These are phyloP conservation scores for Acanthosoma haemorrhoidale DNA, from an alignment of 2,888 invertebrate species.

Conservation along the genomic window DNA sequence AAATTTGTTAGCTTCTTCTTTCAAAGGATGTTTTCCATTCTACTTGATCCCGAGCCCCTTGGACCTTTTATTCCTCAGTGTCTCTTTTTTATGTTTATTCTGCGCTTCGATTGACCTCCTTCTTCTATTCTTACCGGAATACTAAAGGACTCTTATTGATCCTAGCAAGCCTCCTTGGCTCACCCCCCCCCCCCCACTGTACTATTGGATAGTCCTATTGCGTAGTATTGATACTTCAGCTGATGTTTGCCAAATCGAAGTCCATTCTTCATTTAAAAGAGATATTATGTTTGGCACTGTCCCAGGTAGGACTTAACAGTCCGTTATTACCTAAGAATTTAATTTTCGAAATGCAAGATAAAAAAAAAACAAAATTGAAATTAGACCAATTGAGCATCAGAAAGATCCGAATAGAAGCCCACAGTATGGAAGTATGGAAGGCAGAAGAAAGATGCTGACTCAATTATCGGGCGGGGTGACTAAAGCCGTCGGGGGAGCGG, in stretches of 20 bases:
- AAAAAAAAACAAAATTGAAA: too few relatives aligned
- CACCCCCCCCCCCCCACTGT: too few relatives aligned
- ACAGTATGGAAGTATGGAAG: too few relatives aligned
- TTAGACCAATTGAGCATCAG: too few relatives aligned
- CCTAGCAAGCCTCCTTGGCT: background rate
- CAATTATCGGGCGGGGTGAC: background rate
- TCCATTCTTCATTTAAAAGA: too few relatives aligned
- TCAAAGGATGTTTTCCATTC: background rate
- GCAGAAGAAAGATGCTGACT: background rate
- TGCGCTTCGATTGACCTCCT: constrained; percentile 7
- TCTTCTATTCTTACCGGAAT: constrained; percentile 1
- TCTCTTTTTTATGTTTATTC: constrained; percentile 10
- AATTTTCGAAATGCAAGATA: too few relatives aligned
- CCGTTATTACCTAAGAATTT: too few relatives aligned
- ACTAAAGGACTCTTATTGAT: background rate
- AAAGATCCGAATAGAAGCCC: too few relatives aligned
- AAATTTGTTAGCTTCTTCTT: background rate
- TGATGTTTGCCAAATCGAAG: too few relatives aligned
- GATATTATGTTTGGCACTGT: too few relatives aligned
- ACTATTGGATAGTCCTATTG: background rate
- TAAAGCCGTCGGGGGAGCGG: background rate
- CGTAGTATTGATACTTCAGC: too few relatives aligned
- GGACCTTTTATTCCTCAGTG: background rate
- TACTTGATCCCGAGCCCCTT: background rate
- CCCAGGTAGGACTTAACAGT: too few relatives aligned